A percentile compares a stretch with the other conserved stretches of the same genome.
These are phyloP conservation scores for Stercorarius parasiticus DNA, from an alignment of 2,113 vertebrate genomes.

Conservation along the genomic window DNA sequence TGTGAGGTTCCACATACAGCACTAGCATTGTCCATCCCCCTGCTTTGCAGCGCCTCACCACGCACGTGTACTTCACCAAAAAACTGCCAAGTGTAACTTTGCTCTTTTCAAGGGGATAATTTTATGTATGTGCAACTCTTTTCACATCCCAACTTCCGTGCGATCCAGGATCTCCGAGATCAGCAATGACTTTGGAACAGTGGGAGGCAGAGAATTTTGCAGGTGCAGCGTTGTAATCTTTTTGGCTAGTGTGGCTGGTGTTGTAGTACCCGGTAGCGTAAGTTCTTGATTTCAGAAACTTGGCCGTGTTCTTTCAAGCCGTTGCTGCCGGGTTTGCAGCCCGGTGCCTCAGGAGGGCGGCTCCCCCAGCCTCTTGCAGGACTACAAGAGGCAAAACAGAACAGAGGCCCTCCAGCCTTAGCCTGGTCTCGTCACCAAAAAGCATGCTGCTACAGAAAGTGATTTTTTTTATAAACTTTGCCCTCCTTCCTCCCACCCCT, in stretches of 20 bases:
- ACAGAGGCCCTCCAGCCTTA: background rate
- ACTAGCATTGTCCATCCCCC: background rate
- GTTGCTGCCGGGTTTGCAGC: background rate
- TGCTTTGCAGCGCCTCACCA: background rate
- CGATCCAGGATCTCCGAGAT: background rate
- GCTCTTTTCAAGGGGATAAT: background rate
- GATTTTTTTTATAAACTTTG: background rate
- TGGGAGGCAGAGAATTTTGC: background rate
- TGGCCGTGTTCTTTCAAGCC: background rate
- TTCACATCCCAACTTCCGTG: background rate
- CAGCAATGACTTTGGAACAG: background rate
- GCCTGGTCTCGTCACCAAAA: background rate
- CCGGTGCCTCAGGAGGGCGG: background rate
- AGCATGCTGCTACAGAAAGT: background rate
- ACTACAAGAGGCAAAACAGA: background rate
- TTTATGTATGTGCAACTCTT: background rate
- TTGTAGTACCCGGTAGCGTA: background rate
- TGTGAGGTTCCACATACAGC: background rate
- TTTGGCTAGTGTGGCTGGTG: background rate
- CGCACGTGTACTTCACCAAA: background rate
- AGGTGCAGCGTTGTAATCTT: background rate
- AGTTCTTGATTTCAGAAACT: background rate
- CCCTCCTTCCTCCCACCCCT: background rate
- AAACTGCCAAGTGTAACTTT: background rate
- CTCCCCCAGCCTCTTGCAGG: background rate